A percentile compares a stretch with the other conserved stretches of the same genome.
Conservation (phyloP, 2,797 vertebrate species). For the Perodicticus potto region DNA sequence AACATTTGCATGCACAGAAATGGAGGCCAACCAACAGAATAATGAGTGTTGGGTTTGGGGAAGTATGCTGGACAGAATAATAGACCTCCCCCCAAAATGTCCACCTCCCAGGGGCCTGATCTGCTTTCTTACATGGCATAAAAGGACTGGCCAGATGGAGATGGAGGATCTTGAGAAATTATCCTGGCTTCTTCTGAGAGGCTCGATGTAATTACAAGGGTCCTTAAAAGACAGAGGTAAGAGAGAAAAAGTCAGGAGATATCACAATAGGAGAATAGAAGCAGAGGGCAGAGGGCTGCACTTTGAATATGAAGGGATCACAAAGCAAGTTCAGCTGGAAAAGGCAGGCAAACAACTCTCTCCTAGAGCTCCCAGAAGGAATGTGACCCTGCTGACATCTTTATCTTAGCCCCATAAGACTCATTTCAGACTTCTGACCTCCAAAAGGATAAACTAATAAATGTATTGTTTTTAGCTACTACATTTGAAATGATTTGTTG, state of each 20-base stretch:
- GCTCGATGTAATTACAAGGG: not conserved
- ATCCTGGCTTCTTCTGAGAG: too few species aligned
- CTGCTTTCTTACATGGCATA: not conserved
- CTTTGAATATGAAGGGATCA: not conserved
- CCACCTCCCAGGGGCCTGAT: not conserved
- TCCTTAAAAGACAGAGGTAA: not conserved
- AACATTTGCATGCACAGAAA: not conserved
- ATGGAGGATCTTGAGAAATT: not conserved
- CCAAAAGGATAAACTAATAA: not conserved
- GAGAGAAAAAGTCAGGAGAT: not conserved
- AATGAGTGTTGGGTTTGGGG: not conserved
- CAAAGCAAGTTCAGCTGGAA: not conserved
- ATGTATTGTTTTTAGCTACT: not conserved
- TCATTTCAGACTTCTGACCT: not conserved
- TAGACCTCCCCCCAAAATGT: not conserved
- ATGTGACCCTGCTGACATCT: not conserved
- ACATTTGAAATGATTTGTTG: not conserved
- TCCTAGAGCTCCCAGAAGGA: not conserved
- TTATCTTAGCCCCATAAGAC: not conserved
- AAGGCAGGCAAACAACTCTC: not conserved
- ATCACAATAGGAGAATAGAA: not conserved
- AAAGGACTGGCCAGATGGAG: not conserved
- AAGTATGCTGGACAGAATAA: not conserved
- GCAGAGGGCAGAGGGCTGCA: not conserved
- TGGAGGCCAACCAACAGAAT: not conserved